phyloP scores from a whole-genome alignment of 2,888 invertebrate species.

The Cosmorhoe ocellata region DNA sequence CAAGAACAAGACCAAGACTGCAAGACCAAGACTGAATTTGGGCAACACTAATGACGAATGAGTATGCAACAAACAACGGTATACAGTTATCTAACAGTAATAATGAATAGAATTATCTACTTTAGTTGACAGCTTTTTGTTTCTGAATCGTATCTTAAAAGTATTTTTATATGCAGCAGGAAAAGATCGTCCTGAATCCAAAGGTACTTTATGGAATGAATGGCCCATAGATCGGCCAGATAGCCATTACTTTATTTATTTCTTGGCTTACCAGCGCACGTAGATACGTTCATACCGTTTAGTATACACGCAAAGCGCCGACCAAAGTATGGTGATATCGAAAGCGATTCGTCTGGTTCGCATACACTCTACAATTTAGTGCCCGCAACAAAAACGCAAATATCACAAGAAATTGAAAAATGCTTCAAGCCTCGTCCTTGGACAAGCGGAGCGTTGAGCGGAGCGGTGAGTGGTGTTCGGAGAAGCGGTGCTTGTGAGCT shows the following conservation, averaged over 20 bases:
- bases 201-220: conserved; percentile 22
- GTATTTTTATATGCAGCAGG: conserved; percentile 25
- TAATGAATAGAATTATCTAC: too few relatives aligned
- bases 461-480: conserved; percentile 3
- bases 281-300: not conserved
- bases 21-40: too few relatives aligned
- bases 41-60: too few relatives aligned
- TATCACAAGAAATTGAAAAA: not conserved
- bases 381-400: conserved; percentile 1
- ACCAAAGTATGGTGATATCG: not conserved
- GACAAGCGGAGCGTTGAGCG: conserved; percentile 27
- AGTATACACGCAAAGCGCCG: not conserved
- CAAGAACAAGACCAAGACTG: too few relatives aligned
- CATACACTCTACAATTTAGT: not conserved
- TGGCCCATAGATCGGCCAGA: conserved; percentile 14
- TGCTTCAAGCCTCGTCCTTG: conserved; percentile 20
- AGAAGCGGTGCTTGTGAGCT: not conserved
- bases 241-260: conserved; percentile 11
- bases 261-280: conserved; percentile 11
- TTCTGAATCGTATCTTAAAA: conserved; percentile 5
- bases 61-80: too few relatives aligned
- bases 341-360: not conserved
- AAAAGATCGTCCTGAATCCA: conserved; percentile 23
- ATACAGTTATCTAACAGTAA: too few relatives aligned
- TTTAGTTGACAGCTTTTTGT: not conserved